Base-by-base conservation (phyloP, 2,888 invertebrate genomes). In the Tuta absoluta region DNA sequence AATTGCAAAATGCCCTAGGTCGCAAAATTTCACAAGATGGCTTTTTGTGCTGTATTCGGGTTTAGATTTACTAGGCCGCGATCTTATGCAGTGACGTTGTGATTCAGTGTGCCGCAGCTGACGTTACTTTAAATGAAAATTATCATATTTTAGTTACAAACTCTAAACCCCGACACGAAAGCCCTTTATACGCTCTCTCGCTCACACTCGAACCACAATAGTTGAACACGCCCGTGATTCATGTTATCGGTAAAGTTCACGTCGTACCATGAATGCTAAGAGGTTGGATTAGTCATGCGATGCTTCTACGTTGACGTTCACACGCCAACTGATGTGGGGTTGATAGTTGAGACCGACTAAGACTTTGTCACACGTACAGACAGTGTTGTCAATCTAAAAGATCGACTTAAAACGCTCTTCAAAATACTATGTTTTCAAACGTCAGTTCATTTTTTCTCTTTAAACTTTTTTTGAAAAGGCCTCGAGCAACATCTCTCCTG, bases 211-310 rank as follows among this genome's bases (percentile, higher is more conserved):
- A 48, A 58, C 63, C 66, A 53, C 68, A 63, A 23, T 23, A 45
- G 45, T 21, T 11, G 21, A 53, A 23, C 23, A 23, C 23, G 63
- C 59, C 64, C 67, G 69, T 78, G 77, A 80, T 78, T 80, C 80
- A 80, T 76, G 77, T 75, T 79, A 81, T 84, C 81, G 78, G 77
- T 78, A 79, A 75, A 75, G 78, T 79, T 76, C 75, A 78, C 71
- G 68, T 71, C 76, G 76, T 75, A 65, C 65, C 72, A 68, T 84
- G 88, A 86, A 88, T 89, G 79, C 76, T 81, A 87, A 87, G 76
- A 77, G 75, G 80, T 70, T 71, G 83, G 86, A 86, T 88, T 86
- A 88, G 82, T 83, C 81, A 86, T 84, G 84, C 84, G 79, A 82
- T 80, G 85, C 85, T 14, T 78, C 73, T 75, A 71, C 69, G 74